Conservation (phyloP, 2,113 vertebrate genomes). For the Collichthys lucidus region DNA sequence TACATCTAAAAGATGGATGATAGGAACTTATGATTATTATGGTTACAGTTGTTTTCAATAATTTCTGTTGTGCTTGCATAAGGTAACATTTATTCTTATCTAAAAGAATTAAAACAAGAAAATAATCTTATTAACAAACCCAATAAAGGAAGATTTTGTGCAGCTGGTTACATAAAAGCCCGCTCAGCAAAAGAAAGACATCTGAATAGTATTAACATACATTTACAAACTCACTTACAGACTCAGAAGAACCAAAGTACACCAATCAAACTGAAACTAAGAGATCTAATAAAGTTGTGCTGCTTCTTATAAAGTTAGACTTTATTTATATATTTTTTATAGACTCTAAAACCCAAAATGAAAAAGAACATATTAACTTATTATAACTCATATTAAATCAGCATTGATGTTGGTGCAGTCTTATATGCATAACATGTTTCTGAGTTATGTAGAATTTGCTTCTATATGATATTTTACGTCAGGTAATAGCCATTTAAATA, state of each 20-base stretch:
- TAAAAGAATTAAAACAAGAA: neutral
- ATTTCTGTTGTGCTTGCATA: neutral
- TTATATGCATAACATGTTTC: no score
- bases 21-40: neutral
- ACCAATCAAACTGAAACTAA: slow-evolving; percentile 12
- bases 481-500: no score
- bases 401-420: neutral
- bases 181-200: neutral
- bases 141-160: neutral
- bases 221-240: neutral
- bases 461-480: no score
- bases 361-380: neutral
- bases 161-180: neutral
- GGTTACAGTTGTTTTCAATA: neutral
- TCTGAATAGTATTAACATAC: neutral
- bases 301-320: neutral
- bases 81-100: neutral
- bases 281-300: neutral
- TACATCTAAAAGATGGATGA: neutral
- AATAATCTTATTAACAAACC: slow-evolving; percentile 9
- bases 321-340: neutral
- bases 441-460: no score
- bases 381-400: no score
- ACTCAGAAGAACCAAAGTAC: neutral
- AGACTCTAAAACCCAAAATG: neutral